Base-by-base conservation (phyloP, 2,113 vertebrate species). In the Cricetomys ansorgei region DNA sequence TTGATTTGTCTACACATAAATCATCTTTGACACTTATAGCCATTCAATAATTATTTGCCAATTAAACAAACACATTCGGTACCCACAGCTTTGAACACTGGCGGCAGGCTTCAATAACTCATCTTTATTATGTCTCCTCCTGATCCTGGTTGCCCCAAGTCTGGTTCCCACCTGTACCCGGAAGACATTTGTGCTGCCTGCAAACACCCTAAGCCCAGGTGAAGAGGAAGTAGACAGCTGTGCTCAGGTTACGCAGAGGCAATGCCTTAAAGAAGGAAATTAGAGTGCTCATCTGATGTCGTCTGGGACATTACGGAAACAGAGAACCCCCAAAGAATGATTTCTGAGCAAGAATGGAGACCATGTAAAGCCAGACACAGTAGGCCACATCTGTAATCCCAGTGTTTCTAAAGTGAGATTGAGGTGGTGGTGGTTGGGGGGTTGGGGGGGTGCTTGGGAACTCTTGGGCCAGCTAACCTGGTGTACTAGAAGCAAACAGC, bases 31-130 rank as follows among this genome's bases (percentile, higher is more conserved):
- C 57, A 80, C 29, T 57, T 62, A 23, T 81, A 91, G 53, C 13
- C 64, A 73, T 29, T 85, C 72, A 17, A 65, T 80, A 94, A 96
- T 81, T 88, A 92, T 69, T 86, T 83, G 59, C 77, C 72, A 12
- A 34, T 93, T 92, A 70, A 96, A 45, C 89, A 76, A 91, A 67
- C 45, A n/a, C 72, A 67, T 72, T 65, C 57, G 69, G 40, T 43
- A 23, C 0, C 0, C 53, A 69, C 80, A 76, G 69, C 21, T 69
- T 72, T 79, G 84, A 65, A 40, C 5, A 13, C 88, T 8, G 64
- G n/a, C 23, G 50, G 79, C 79, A n/a, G 16, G 34, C 80, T 43
- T 76, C 50, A 67, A 34, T 17, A 75, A 57, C 67, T 25, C 50
- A 5, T 75, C 81, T 95, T 70, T 43, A 11, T 43, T 67, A 16